Base-by-base conservation (phyloP, 2,888 invertebrate genomes). In the Acrobasis consociella region DNA sequence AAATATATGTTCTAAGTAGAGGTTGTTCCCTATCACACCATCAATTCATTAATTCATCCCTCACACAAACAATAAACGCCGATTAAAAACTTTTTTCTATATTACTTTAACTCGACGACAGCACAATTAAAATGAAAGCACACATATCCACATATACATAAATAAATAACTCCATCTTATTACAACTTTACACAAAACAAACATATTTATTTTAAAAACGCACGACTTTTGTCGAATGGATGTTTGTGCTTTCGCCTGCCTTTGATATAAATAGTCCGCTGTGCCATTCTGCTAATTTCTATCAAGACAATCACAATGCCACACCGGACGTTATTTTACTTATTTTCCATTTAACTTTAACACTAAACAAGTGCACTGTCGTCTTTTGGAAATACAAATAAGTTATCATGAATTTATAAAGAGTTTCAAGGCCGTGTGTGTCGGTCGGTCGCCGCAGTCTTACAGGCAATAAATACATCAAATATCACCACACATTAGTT, bases 381-480 rank as follows among this genome's bases (percentile, higher is more conserved):
- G 42, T 56, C 16, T 56, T 31, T 31, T 31, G 11, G 17, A 15
- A 15, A n/a, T 5, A 16, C 9, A 1, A 42, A 13, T 11, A 13
- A 31, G 31, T 31, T 0, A 7, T 31, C 31, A 31, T 31, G 31
- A 31, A 31, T 31, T 31, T 31, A n/a, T 7, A 52, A 9, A 39
- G 55, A 39, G 38, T 55, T 15, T 9, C 0, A 3, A 42, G 16
- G 2, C 56, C 42, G 42, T 56, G 56, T 42, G 7, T 7, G 16
- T n/a, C 13, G 56, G 42, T 17, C 17, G n/a, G 22, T 31, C 22
- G 42, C 42, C 56, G 42, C 5, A 13, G 9, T 46, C 42, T 56
- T 56, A 70, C 22, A 22, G 22, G 22, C 22, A 67, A 66, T 65
- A 67, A 42, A 56, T 46, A 56, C 31, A 31, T 31, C 38, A 55